Conservation (phyloP, 2,888 invertebrate genomes). For the Conus canariensis region DNA sequence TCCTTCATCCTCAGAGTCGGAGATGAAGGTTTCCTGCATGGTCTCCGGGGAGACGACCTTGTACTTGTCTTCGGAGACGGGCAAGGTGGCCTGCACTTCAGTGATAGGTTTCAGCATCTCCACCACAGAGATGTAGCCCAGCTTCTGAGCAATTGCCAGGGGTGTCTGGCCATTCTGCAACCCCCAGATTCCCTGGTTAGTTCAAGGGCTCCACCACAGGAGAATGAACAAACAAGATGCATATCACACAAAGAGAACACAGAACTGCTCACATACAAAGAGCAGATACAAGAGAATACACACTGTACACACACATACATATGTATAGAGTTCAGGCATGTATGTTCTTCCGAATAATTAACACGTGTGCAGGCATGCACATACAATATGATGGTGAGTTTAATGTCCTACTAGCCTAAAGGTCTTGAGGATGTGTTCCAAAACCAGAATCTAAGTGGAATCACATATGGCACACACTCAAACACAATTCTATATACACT, state of each 20-base stretch:
- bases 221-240: too few species aligned
- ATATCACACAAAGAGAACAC: neutral
- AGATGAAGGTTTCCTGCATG: slow-evolving; percentile 99
- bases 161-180: slow-evolving; percentile 97
- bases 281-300: slow-evolving; percentile 80
- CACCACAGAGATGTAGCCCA: slow-evolving; percentile 98
- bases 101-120: slow-evolving; percentile 98
- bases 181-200: neutral
- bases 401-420: too few species aligned
- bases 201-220: neutral
- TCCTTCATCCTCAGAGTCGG: slow-evolving; percentile 99
- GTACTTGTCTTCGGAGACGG: slow-evolving; percentile 94
- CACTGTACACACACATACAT: slow-evolving; percentile 83
- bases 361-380: too few species aligned
- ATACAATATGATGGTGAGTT: too few species aligned
- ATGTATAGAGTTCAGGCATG: neutral
- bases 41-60: slow-evolving; percentile 98
- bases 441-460: too few species aligned
- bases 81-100: slow-evolving; percentile 86
- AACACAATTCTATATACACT: too few species aligned
- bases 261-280: too few species aligned
- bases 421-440: too few species aligned
- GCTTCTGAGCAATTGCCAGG: slow-evolving; percentile 95
- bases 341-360: neutral
- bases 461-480: too few species aligned